Conservation (phyloP, 2,113 vertebrate genomes). For the Sigmodon hispidus region DNA sequence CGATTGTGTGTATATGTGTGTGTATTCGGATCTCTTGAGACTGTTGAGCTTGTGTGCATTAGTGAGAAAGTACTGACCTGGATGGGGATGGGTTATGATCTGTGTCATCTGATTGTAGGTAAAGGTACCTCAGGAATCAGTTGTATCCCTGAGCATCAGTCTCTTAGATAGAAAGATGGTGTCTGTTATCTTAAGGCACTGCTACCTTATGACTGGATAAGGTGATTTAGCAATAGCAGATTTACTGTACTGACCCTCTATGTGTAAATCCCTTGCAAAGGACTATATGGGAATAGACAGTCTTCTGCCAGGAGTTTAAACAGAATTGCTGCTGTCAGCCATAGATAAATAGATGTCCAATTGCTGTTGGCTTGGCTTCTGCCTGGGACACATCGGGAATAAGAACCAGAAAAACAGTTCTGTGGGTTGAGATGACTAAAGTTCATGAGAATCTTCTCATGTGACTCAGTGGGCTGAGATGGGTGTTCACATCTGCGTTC, state of each 20-base stretch:
- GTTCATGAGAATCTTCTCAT: neutral
- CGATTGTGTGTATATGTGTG: neutral
- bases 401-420: slow-evolving; percentile 30
- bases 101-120: neutral
- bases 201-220: neutral
- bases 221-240: neutral
- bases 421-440: neutral
- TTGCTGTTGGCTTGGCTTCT: neutral
- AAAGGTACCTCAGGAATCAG: neutral
- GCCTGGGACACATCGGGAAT: neutral
- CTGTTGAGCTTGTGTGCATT: neutral
- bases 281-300: neutral
- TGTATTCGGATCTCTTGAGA: neutral
- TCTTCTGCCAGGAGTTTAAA: slow-evolving; percentile 4
- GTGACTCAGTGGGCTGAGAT: slow-evolving; percentile 27
- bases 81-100: neutral
- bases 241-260: neutral
- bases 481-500: neutral
- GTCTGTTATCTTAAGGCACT: neutral
- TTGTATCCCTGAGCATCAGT: neutral
- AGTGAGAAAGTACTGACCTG: neutral
- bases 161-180: neutral
- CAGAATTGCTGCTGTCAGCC: neutral
- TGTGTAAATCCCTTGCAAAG: neutral
- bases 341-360: neutral